phyloP scores from a whole-genome alignment of 2,113 vertebrate genomes.

The cattle (Bos taurus) region ARS-UCD2.0 NC_037338.1:3733001-3733500 shows the following conservation, averaged over 20 bases:
- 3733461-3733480: not conserved
- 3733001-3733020: not conserved
- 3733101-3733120: not conserved
- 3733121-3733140: not conserved
- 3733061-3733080: not conserved
- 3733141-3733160: not conserved
- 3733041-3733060: no score
- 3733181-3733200: slow-evolving; percentile 97
- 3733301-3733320: slow-evolving; percentile 92
- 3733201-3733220: slow-evolving; percentile 95
- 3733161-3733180: not conserved
- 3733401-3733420: slow-evolving; percentile 43
- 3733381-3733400: not conserved
- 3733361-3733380: not conserved
- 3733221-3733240: slow-evolving; percentile 95
- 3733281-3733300: slow-evolving; percentile 93
- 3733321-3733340: not conserved
- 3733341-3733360: not conserved
- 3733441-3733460: slow-evolving; percentile 43
- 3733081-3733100: fast-evolving
- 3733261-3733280: slow-evolving; percentile 92
- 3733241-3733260: slow-evolving; percentile 98
- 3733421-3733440: slow-evolving; percentile 27
- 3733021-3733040: fast-evolving
- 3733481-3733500: not conserved